Base-by-base conservation (phyloP, 2,797 vertebrate genomes). In the Adrianichthys oophorus region DNA sequence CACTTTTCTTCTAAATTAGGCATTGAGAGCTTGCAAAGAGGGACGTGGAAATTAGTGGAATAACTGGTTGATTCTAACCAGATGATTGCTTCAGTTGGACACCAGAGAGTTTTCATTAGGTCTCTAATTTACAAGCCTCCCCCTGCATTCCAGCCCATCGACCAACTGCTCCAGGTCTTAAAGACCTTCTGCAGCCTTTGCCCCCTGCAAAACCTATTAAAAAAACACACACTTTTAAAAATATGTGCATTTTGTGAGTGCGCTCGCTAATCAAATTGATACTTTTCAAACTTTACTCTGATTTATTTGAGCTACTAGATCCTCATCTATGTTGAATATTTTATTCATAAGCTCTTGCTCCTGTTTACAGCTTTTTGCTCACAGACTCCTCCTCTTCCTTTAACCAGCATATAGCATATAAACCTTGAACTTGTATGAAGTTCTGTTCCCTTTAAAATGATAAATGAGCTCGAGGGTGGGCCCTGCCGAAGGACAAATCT, bases 1-100 rank as follows among this genome's bases (percentile, higher is more conserved):
- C 94, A 92, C 92, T 94, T 96, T 91, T 95, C 92, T 91, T 91
- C 91, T 94, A 95, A 96, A 96, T 98, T 95, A 96, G 94, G 94
- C 92, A 91, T 94, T 93, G 94, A 94, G 94, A 92, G 92, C 93
- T 94, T 80, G 86, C 88, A 93, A 92, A 93, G 92, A 94, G 94
- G 89, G 90, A 93, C 86, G 87, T 92, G 93, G 93, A 97, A 97
- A 97, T 97, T 94, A 95, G 95, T 92, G 92, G 93, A 97, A 98
- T 97, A 97, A 97, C 95, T 90, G 93, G 92, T 93, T 98, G 96
- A 99, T 98, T 97, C 95, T 96, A 98, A 96, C 96, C 96, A 98
- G 96, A 98, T 98, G 97, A 98, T 96, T 94, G 94, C 93, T 95
- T 90, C 91, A 93, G 93, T 96, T 93, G 94, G 94, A 97, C 94